A percentile compares a stretch with the other conserved stretches of the same genome.
Evolutionary conservation across 2,113 vertebrate species (phyloP).

Genomic region (Cyprinus carpio): DNA sequence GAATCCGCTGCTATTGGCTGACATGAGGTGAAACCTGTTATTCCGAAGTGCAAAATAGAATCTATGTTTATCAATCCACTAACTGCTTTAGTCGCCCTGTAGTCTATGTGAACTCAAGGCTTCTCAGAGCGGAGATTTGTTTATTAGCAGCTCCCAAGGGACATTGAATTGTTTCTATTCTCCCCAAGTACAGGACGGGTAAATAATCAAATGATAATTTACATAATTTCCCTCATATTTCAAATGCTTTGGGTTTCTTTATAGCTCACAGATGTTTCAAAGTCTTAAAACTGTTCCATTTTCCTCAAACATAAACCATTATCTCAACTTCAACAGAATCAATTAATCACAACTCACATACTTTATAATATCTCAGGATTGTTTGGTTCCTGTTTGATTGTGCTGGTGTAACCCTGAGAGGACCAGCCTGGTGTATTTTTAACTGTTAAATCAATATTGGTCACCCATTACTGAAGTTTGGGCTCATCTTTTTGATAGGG

Average conservation of each 20-base stretch:
- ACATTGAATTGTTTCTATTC: constrained; percentile 12
- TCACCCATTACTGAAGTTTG: constrained; percentile 34
- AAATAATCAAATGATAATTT: constrained; percentile 30
- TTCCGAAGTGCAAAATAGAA: neutral
- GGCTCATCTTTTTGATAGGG: constrained; percentile 61
- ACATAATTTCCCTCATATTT: constrained; percentile 25
- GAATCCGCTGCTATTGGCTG: neutral
- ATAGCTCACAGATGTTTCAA: neutral
- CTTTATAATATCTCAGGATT: neutral
- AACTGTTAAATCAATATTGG: constrained; percentile 62
- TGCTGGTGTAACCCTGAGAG: constrained; percentile 38
- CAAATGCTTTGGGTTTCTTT: neutral
- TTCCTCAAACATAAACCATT: neutral
- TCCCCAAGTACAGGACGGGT: constrained; percentile 13
- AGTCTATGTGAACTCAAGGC: constrained; percentile 21
- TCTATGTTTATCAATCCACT: constrained; percentile 10
- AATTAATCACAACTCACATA: neutral
- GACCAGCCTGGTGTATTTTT: constrained; percentile 49
- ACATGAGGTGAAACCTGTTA: neutral
- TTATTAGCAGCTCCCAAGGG: constrained; percentile 16
- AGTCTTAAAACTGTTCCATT: neutral
- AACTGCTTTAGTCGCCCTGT: neutral
- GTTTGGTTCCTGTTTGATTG: neutral
- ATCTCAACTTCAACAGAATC: neutral
- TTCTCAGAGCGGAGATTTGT: constrained; percentile 32